phyloP scores from a whole-genome alignment of 2,797 vertebrate species.

The Mormyrus proboscirostris region DNA sequence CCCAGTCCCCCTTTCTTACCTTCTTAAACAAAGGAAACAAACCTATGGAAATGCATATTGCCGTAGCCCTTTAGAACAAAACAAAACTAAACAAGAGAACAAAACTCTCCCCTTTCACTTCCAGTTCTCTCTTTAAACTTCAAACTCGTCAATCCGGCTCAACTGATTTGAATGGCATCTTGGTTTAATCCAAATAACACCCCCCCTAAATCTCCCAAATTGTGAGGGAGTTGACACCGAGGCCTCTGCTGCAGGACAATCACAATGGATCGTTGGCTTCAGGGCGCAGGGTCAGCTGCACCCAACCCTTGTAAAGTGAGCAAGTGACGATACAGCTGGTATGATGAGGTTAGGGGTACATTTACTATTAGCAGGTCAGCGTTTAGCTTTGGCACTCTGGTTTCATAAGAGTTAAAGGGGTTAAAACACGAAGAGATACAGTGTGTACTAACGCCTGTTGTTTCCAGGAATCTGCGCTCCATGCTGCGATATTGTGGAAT shows the following conservation, averaged over 20 bases:
- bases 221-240: neutral
- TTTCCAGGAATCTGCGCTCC: neutral
- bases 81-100: neutral
- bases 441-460: neutral
- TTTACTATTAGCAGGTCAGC: neutral
- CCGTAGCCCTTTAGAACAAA: neutral
- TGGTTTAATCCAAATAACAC: neutral
- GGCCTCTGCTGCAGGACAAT: neutral
- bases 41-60: constrained; percentile 1
- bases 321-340: neutral
- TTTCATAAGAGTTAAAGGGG: neutral
- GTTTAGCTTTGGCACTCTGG: neutral
- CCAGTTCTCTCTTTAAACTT: neutral
- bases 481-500: neutral
- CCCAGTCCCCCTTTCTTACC: neutral
- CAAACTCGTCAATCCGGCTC: neutral
- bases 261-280: neutral
- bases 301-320: neutral
- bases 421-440: neutral
- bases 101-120: neutral
- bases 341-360: neutral
- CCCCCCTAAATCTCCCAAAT: neutral
- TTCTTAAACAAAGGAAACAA: neutral
- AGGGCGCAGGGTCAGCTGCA: neutral
- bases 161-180: neutral